These are phyloP conservation scores for Ophion slaviceki DNA, from an alignment of 2,888 invertebrate species.

Conservation along the genomic window DNA sequence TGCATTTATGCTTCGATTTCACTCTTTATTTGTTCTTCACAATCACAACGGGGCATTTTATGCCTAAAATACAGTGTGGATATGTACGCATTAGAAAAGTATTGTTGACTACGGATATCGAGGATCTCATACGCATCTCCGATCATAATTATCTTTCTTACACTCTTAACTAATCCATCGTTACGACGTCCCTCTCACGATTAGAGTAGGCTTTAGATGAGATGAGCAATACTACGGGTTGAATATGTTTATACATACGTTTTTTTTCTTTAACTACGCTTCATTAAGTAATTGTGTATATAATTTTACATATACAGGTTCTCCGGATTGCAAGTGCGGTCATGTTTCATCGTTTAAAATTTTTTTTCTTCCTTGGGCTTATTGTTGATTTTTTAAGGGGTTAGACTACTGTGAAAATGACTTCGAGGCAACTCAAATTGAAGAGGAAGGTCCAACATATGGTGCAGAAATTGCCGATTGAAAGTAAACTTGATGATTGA, in stretches of 20 bases:
- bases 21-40: slow-evolving; percentile 69
- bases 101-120: slow-evolving; percentile 68
- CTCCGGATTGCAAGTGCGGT: slow-evolving; percentile 1
- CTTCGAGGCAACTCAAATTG: too few species aligned
- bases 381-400: neutral
- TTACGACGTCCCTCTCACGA: slow-evolving; percentile 66
- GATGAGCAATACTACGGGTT: slow-evolving; percentile 58
- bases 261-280: slow-evolving; percentile 35
- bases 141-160: slow-evolving; percentile 53
- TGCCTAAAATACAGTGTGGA: slow-evolving; percentile 72
- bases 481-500: too few species aligned
- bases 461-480: too few species aligned
- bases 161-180: slow-evolving; percentile 35
- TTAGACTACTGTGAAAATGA: too few species aligned
- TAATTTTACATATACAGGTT: slow-evolving; percentile 16
- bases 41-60: slow-evolving; percentile 73
- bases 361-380: neutral
- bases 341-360: neutral
- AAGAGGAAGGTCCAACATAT: too few species aligned
- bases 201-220: slow-evolving; percentile 73
- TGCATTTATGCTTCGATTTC: slow-evolving; percentile 61
- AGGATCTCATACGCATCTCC: slow-evolving; percentile 61
- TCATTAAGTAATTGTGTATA: slow-evolving; percentile 40
- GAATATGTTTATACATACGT: slow-evolving; percentile 38
- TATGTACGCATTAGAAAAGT: slow-evolving; percentile 79